Base-by-base conservation (phyloP, 2,888 invertebrate species). In the Pogonocherus hispidulus region DNA sequence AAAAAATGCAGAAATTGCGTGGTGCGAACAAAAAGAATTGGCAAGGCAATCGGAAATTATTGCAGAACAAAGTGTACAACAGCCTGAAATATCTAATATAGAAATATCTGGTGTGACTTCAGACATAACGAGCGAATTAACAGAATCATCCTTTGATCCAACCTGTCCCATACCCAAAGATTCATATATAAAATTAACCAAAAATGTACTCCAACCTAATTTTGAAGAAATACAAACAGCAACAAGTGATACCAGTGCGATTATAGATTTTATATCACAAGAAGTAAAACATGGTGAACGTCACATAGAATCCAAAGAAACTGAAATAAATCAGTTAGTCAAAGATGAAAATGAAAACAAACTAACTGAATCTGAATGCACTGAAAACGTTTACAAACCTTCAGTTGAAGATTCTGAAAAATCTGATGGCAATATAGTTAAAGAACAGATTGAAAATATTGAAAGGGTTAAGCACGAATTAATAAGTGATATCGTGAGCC, bases 1-100 rank as follows among this genome's bases (percentile, higher is more conserved):
- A 8, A 18, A 69, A 14, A 69, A 74, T 35, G 75, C 78, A 41
- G 79, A 80, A 76, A 71, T 64, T 18, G 67, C 69, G 18, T 80
- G 78, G 78, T 76, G 77, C 52, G 74, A 77, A 63, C 62, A 73
- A 41, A 68, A 73, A 71, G 63, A 66, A 44, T 22, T 16, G 6
- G 37, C 46, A 52, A 16, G 14, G 8, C 23, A 67, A 54, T 19
- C 47, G 22, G 19, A 62, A 32, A 37, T 46, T 1, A n/a, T 49
- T 27, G 22, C 63, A 59, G 16, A 5, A 49, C 51, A 14, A 20
- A 23, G 18, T 49, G n/a, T 32, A 44, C 35, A 66, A 16, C n/a
- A 5, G 14, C 41, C 51, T 23, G 46, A 22, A 60, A 55, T 52
- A 54, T 49, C 11, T 11, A 46, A 32, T 49, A 14, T 27, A 59